A percentile compares a stretch with the other conserved stretches of the same genome.
Evolutionary conservation across 2,888 invertebrate genomes (phyloP).

Genomic region (Drosophila meridionalis): DNA sequence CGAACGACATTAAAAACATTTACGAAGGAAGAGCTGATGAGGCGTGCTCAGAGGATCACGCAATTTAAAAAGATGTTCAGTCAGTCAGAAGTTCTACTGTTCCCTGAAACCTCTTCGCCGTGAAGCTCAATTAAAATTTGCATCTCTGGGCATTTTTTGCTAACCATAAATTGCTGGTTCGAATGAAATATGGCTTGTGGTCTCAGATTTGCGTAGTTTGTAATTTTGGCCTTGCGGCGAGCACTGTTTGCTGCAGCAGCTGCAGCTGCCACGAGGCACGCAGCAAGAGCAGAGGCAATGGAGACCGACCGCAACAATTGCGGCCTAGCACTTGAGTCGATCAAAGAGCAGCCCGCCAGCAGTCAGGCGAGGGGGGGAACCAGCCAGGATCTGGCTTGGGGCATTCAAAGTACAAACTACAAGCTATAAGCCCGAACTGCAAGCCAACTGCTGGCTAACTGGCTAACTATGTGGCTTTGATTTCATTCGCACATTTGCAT

Average conservation of each 20-base stretch:
- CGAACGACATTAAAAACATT: no score
- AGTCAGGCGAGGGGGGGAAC: not conserved
- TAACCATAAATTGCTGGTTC: slow-evolving; percentile 30
- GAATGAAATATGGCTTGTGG: slow-evolving; percentile 62
- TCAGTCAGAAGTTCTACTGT: not conserved
- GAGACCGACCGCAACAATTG: slow-evolving; percentile 65
- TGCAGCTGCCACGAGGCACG: slow-evolving; percentile 5
- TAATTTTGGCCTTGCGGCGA: slow-evolving; percentile 53
- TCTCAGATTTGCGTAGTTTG: slow-evolving; percentile 63
- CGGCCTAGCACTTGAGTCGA: slow-evolving; percentile 55
- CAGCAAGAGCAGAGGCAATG: slow-evolving; percentile 17
- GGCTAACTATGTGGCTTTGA: slow-evolving; percentile 56
- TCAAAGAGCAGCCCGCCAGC: slow-evolving; percentile 34
- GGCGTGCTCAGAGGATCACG: not conserved
- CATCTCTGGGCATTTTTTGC: slow-evolving; percentile 6
- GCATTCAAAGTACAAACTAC: slow-evolving; percentile 1
- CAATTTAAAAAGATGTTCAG: not conserved
- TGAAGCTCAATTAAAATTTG: slow-evolving; percentile 4
- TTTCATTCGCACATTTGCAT: slow-evolving; percentile 69
- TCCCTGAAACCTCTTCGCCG: not conserved
- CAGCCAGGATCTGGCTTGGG: slow-evolving; percentile 11
- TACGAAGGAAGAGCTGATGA: not conserved
- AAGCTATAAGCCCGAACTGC: not conserved
- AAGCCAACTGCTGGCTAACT: slow-evolving; percentile 16
- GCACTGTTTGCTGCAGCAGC: slow-evolving; percentile 37